Conservation (phyloP, 1,140 invertebrate genomes). For the Conus ventricosus region DNA sequence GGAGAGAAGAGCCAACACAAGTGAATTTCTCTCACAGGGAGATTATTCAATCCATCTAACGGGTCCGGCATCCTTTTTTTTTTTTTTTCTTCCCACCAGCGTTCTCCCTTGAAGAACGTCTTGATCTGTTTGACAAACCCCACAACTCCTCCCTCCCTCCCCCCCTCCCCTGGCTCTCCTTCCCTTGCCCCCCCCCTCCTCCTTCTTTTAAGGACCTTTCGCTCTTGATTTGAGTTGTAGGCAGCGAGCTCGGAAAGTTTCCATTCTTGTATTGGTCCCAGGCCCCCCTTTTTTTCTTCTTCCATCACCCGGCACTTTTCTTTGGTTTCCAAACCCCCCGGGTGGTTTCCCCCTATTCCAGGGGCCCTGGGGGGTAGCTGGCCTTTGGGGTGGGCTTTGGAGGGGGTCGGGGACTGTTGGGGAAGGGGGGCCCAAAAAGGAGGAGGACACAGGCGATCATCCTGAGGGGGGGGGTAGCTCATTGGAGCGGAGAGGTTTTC, state of each 20-base stretch:
- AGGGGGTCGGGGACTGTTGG: neutral
- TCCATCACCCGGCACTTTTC: neutral
- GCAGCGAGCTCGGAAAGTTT: neutral
- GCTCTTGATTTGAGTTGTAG: neutral
- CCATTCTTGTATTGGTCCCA: neutral
- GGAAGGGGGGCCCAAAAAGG: neutral
- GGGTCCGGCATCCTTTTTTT: neutral
- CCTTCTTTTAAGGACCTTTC: neutral
- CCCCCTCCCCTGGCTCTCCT: neutral
- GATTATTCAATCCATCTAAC: constrained; percentile 18
- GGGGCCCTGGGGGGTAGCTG: neutral
- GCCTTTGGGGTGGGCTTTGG: neutral
- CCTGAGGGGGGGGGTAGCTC: neutral
- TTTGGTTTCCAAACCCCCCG: neutral
- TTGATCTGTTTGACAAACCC: neutral
- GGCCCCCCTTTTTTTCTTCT: neutral
- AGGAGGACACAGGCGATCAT: constrained; percentile 1
- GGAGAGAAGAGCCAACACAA: neutral
- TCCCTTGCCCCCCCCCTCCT: neutral
- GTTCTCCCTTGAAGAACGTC: neutral
- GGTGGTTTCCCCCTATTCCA: neutral
- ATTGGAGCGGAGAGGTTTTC: neutral
- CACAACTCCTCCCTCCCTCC: neutral
- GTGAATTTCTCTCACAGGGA: neutral
- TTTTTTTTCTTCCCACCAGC: neutral